Conservation (phyloP, 2,888 invertebrate genomes). For the Hermaeophaga mercurialis region DNA sequence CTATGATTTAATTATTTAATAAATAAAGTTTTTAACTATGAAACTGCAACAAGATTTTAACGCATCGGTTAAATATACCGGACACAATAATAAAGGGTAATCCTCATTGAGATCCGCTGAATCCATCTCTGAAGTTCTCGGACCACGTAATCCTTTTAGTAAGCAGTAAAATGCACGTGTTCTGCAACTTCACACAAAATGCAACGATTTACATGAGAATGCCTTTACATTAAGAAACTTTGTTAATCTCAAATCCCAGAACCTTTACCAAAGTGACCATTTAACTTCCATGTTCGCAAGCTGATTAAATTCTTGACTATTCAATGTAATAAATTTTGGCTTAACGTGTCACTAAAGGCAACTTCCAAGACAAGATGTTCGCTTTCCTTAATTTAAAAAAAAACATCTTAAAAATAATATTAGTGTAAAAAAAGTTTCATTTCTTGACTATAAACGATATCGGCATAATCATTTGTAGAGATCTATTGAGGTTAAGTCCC, state of each 20-base stretch:
- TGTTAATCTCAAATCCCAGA: conserved; percentile 40
- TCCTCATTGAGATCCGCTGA: conserved; percentile 3
- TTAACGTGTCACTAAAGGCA: not conserved
- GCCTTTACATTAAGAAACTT: conserved; percentile 44
- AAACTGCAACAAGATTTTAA: too few species aligned
- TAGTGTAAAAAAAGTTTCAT: too few species aligned
- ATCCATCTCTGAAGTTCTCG: conserved; percentile 15
- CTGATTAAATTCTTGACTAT: conserved; percentile 33
- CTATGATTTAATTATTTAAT: too few species aligned
- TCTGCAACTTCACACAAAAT: conserved; percentile 39
- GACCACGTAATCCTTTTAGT: conserved; percentile 23
- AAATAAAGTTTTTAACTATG: too few species aligned
- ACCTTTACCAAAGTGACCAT: conserved; percentile 29
- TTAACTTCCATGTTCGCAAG: conserved; percentile 22
- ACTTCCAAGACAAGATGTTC: too few species aligned
- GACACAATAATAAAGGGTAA: not conserved
- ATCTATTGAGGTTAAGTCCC: too few species aligned
- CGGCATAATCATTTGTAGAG: too few species aligned
- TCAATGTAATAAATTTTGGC: not conserved
- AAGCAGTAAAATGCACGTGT: conserved; percentile 42
- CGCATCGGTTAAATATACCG: not conserved
- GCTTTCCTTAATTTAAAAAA: too few species aligned
- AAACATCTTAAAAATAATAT: too few species aligned
- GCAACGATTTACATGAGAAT: conserved; percentile 46
- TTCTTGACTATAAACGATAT: too few species aligned